Conservation (phyloP, 2,888 invertebrate species). For the Xestoiulus laeticollis region DNA sequence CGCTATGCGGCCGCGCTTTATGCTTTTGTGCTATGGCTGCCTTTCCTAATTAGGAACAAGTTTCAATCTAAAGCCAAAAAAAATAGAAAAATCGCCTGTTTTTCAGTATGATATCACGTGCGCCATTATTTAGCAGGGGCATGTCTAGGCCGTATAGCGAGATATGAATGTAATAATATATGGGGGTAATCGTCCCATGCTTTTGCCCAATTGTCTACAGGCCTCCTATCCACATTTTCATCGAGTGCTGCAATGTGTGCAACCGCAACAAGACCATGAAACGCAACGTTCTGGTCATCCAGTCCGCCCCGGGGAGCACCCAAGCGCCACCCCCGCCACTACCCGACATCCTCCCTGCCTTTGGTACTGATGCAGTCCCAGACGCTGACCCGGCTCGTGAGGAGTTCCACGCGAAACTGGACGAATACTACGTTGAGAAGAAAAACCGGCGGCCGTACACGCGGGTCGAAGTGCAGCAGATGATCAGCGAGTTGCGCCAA, state of each 20-base stretch:
- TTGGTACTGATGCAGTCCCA: background rate
- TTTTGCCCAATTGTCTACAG: background rate
- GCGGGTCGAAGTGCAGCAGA: background rate
- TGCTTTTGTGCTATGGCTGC: too few relatives aligned
- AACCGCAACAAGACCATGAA: constrained; percentile 15
- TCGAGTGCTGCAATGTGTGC: constrained; percentile 13
- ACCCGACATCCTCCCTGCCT: background rate
- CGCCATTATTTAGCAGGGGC: too few relatives aligned
- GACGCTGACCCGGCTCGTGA: background rate
- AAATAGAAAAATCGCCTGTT: too few relatives aligned
- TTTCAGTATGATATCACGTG: background rate
- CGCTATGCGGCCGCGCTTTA: too few relatives aligned
- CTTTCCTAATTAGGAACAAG: too few relatives aligned
- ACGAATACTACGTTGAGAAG: constrained; percentile 1
- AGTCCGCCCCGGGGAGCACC: background rate
- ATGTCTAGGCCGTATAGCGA: too few relatives aligned
- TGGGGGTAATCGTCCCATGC: background rate
- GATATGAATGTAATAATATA: background rate
- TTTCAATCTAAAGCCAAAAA: too few relatives aligned
- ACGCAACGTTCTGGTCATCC: background rate
- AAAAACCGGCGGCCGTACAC: background rate
- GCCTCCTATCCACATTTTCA: constrained; percentile 4
- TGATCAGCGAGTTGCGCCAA: background rate
- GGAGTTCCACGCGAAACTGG: background rate
- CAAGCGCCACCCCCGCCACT: background rate